A percentile compares a stretch with the other conserved stretches of the same genome.
Evolutionary conservation across 2,888 invertebrate genomes (phyloP).

Genomic region (Diaperis boleti): DNA sequence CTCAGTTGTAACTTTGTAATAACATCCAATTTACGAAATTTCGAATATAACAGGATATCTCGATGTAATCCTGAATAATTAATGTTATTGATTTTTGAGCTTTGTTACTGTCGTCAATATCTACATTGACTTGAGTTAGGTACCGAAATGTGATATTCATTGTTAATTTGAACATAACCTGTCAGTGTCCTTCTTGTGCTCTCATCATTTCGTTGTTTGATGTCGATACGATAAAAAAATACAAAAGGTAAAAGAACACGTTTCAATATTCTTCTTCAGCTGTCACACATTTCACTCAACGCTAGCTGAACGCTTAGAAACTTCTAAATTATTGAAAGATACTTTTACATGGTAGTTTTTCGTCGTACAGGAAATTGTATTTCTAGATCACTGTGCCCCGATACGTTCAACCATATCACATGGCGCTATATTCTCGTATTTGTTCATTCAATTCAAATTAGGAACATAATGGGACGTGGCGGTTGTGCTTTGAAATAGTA

Average conservation of each 20-base stretch:
- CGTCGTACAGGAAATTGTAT: constrained; percentile 16
- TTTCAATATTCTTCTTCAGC: constrained; percentile 18
- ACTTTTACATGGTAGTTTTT: constrained; percentile 18
- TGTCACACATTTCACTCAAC: constrained; percentile 27
- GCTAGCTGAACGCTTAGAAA: constrained; percentile 8
- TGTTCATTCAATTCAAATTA: no score
- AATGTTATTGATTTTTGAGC: constrained; percentile 9
- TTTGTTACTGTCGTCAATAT: not conserved
- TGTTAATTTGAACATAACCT: not conserved
- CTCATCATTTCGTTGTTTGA: no score
- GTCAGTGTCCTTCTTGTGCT: no score
- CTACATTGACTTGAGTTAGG: not conserved
- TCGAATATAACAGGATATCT: constrained; percentile 10
- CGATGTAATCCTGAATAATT: constrained; percentile 14
- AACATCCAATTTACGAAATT: constrained; percentile 16
- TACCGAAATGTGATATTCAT: not conserved
- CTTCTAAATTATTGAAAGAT: constrained; percentile 25
- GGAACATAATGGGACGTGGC: no score
- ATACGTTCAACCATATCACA: not conserved
- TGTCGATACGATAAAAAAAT: not conserved
- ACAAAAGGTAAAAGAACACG: not conserved
- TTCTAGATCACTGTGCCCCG: constrained; percentile 19
- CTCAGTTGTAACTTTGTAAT: constrained; percentile 34
- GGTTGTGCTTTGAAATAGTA: no score
- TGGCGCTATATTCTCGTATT: no score